phyloP scores from a whole-genome alignment of 2,888 invertebrate genomes.

The Vesta saturnalis region DNA sequence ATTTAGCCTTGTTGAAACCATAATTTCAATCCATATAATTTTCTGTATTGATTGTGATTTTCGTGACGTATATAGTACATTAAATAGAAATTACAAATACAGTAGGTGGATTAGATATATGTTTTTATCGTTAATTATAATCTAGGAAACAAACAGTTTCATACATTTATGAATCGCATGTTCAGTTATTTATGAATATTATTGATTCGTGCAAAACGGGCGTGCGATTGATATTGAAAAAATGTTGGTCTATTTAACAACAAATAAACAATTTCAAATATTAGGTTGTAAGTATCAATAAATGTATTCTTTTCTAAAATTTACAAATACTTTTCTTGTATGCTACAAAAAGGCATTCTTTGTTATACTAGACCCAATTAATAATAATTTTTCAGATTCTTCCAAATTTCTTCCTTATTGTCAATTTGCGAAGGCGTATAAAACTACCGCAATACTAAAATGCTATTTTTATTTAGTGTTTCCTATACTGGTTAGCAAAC shows the following conservation, averaged over 20 bases:
- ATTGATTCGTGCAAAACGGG: no score
- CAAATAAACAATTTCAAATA: no score
- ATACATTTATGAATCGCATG: neutral
- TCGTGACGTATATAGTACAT: neutral
- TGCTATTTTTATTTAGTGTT: conserved; percentile 22
- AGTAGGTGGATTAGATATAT: neutral
- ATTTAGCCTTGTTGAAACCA: no score
- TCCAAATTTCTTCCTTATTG: conserved; percentile 2
- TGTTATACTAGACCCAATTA: no score
- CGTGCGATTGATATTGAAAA: no score
- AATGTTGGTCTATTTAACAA: no score
- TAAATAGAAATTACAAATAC: neutral
- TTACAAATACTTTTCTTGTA: no score
- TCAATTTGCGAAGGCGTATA: conserved; percentile 34
- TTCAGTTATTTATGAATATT: neutral
- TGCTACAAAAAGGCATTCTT: no score
- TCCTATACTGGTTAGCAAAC: conserved; percentile 20
- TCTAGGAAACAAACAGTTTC: neutral
- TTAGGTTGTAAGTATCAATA: no score
- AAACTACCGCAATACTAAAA: conserved; percentile 35
- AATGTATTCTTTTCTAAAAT: no score
- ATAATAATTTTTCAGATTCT: conserved; percentile 16
- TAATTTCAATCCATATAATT: no score
- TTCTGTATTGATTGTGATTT: neutral
- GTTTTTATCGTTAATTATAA: neutral